Base-by-base conservation (phyloP, 2,888 invertebrate species). In the Liodrosophila aerea region DNA sequence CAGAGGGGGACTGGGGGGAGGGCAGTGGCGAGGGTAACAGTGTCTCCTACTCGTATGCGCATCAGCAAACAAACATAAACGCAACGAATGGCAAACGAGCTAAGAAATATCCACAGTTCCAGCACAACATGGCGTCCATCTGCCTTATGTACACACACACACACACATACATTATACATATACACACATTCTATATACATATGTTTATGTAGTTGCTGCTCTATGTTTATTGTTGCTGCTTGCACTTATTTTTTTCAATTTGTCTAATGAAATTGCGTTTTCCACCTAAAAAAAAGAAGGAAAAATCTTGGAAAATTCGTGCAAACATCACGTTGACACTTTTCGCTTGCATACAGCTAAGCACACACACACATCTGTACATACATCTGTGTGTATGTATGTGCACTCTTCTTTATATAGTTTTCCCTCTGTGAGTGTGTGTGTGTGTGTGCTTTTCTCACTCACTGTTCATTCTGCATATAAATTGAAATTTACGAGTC, bases 401-500 rank as follows among this genome's bases (percentile, higher is more conserved):
- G 37, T 44, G 39, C n/a, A n/a, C n/a, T 22, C 22, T 22, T 2
- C 22, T 22, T 22, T 22, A 22, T 22, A 22, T 22, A 22, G 22
- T 22, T 45, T 41, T n/a, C n/a, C n/a, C n/a, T n/a, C n/a, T 46
- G 40, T 46, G 36, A 27, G 15, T 30, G 13, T 43, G 46, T 40
- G 39, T 30, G 45, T 56, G 50, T 56, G 51, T 37, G 33, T 44
- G 44, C 27, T 15, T 53, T 67, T 72, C 84, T 73, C 64, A 64
- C 67, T 71, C 78, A 73, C 69, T 63, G 75, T 71, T 76, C 86
- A 72, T 87, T 86, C 85, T 89, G 89, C 88, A 89, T 89, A 89
- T 89, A 89, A 89, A 89, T 89, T 89, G 88, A 87, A 89, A 88
- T 89, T 89, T 88, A 76, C 69, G 67, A 73, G 70, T 47, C 58